Conservation (phyloP, 2,888 invertebrate species). For the Drosophila demipolita region DNA sequence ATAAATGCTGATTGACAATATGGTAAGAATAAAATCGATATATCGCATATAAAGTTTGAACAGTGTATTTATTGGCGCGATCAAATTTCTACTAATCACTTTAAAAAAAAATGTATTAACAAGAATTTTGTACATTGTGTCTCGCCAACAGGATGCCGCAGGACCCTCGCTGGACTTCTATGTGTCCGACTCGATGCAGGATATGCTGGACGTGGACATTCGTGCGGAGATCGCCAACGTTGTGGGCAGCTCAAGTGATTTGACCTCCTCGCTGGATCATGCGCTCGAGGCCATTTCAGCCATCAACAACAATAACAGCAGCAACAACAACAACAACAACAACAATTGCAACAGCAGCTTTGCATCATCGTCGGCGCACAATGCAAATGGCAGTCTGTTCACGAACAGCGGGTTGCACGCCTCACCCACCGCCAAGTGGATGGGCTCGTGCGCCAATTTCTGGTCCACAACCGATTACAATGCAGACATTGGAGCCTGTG, state of each 20-base stretch:
- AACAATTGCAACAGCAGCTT: conserved; percentile 13
- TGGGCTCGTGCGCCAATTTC: conserved; percentile 73
- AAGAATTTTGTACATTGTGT: conserved; percentile 12
- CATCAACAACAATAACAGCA: conserved; percentile 61
- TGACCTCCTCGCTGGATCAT: conserved; percentile 86
- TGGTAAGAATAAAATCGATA: not conserved
- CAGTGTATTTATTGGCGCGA: not conserved
- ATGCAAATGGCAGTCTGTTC: conserved; percentile 63
- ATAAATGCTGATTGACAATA: not conserved
- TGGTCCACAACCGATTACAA: conserved; percentile 87
- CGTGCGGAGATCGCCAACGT: conserved; percentile 93
- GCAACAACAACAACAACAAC: conserved; percentile 15
- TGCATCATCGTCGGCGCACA: conserved; percentile 42
- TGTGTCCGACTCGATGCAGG: conserved; percentile 91
- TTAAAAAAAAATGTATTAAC: not conserved
- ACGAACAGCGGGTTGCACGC: conserved; percentile 67
- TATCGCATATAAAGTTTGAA: not conserved
- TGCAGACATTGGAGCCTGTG: conserved; percentile 89
- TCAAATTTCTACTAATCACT: not conserved
- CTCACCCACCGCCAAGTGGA: conserved; percentile 74
- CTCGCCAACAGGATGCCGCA: conserved; percentile 86
- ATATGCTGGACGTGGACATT: conserved; percentile 96
- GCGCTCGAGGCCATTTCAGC: conserved; percentile 82
- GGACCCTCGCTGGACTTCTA: conserved; percentile 88
- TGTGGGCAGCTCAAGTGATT: conserved; percentile 90